Percentiles rank a stretch among this genome's conserved stretches.
Evolutionary conservation across 2,888 invertebrate species (phyloP).

Genomic region (Campoplex nolae): DNA sequence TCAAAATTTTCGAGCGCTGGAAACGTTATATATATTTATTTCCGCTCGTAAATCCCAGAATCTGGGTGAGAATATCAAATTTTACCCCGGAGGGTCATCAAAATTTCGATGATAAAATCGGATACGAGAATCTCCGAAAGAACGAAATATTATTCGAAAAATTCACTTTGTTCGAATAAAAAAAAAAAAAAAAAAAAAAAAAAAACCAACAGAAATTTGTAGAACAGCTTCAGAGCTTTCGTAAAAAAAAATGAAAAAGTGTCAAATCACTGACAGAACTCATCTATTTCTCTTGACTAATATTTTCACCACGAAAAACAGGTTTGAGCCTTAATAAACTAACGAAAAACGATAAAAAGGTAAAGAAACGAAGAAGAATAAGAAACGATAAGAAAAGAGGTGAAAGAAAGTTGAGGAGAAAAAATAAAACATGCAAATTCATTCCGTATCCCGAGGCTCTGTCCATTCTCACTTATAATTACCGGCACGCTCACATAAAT

Average conservation of each 20-base stretch:
- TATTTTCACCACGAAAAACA: slow-evolving; percentile 74
- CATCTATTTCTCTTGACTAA: slow-evolving; percentile 22
- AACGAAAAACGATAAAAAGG: slow-evolving; percentile 50
- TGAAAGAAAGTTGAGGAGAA: slow-evolving; percentile 52
- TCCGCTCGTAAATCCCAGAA: slow-evolving; percentile 38
- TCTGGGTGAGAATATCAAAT: slow-evolving; percentile 4
- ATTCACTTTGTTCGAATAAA: not conserved
- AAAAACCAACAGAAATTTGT: not conserved
- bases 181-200: not conserved
- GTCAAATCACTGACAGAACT: slow-evolving; percentile 21
- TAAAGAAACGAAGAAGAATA: not conserved
- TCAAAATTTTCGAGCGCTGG: slow-evolving; percentile 45
- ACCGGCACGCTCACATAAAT: slow-evolving; percentile 77
- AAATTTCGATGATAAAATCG: not conserved
- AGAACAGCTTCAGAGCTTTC: not conserved
- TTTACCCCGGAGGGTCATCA: not conserved
- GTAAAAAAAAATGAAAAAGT: slow-evolving; percentile 12
- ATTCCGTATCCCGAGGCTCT: slow-evolving; percentile 71
- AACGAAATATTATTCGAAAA: not conserved
- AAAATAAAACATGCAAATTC: slow-evolving; percentile 64
- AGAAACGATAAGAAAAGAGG: slow-evolving; percentile 13
- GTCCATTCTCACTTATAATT: slow-evolving; percentile 78
- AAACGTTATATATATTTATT: slow-evolving; percentile 37
- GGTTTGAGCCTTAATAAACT: slow-evolving; percentile 73
- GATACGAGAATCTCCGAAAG: not conserved